Percentiles rank a stretch among this genome's conserved stretches.
Evolutionary conservation across 1,140 invertebrate genomes (phyloP).

Genomic region (Nomia melanderi): DNA sequence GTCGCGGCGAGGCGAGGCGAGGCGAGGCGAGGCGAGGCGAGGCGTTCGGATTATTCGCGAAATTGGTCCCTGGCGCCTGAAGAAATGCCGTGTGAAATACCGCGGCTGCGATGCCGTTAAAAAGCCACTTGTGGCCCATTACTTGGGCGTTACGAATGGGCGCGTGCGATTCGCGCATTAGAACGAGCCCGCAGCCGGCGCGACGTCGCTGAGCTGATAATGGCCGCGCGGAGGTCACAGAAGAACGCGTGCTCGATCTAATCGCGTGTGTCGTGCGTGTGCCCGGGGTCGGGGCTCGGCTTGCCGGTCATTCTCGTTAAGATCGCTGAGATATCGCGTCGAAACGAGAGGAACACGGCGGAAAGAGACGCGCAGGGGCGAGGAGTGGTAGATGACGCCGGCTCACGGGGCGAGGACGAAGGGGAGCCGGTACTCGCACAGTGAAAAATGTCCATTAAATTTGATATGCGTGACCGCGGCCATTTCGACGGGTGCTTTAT

Average conservation of each 20-base stretch:
- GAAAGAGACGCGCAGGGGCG: too few species aligned
- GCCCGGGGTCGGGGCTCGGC: slow-evolving; percentile 13
- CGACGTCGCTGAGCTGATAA: slow-evolving; percentile 25
- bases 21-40: not conserved
- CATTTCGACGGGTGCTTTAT: slow-evolving; percentile 21
- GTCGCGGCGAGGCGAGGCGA: not conserved
- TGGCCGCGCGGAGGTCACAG: slow-evolving; percentile 18
- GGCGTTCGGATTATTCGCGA: not conserved
- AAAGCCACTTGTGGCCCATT: slow-evolving; percentile 70
- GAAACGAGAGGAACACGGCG: too few species aligned
- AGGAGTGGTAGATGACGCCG: too few species aligned
- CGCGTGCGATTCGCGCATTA: slow-evolving; percentile 72
- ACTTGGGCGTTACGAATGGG: slow-evolving; percentile 70
- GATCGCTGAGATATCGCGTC: slow-evolving; percentile 28
- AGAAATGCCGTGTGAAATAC: slow-evolving; percentile 63
- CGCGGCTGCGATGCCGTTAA: slow-evolving; percentile 43
- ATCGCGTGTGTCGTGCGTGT: slow-evolving; percentile 55
- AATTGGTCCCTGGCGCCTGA: not conserved
- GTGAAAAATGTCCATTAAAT: slow-evolving; percentile 47
- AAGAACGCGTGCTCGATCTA: slow-evolving; percentile 50
- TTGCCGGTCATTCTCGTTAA: slow-evolving; percentile 36
- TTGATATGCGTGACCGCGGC: slow-evolving; percentile 38
- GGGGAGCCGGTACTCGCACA: not conserved
- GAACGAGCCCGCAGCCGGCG: slow-evolving; percentile 49
- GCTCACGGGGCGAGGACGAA: too few species aligned